Evolutionary conservation across 1,140 invertebrate species (phyloP).

Genomic region (Drosophila kikkawai): DNA sequence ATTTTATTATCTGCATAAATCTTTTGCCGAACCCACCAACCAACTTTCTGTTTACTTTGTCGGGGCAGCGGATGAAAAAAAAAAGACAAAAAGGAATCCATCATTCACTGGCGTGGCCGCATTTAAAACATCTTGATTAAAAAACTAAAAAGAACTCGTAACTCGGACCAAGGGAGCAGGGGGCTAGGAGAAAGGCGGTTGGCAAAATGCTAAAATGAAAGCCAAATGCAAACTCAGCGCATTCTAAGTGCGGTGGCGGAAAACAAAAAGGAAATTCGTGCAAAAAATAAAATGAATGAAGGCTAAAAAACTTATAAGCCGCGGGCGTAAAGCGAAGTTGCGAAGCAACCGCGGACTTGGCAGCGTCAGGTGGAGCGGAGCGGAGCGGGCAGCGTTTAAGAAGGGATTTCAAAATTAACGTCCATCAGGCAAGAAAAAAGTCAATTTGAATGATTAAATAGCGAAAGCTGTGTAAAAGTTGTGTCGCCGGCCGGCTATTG

Average conservation of each 20-base stretch:
- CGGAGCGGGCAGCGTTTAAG: slow-evolving; percentile 52
- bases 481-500: slow-evolving; percentile 29
- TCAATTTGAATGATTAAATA: slow-evolving; percentile 82
- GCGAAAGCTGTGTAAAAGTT: slow-evolving; percentile 64
- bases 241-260: slow-evolving; percentile 67
- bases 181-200: slow-evolving; percentile 44
- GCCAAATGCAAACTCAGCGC: slow-evolving; percentile 78
- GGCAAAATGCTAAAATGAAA: slow-evolving; percentile 70
- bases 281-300: slow-evolving; percentile 36
- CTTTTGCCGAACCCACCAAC: slow-evolving; percentile 63
- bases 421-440: slow-evolving; percentile 69
- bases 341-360: slow-evolving; percentile 27
- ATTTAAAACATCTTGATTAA: slow-evolving; percentile 83
- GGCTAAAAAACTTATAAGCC: slow-evolving; percentile 75
- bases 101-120: slow-evolving; percentile 76
- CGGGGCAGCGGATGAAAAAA: slow-evolving; percentile 16
- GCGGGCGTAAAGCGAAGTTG: slow-evolving; percentile 74
- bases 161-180: slow-evolving; percentile 1
- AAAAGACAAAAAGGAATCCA: slow-evolving; percentile 60
- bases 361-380: not conserved
- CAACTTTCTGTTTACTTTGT: slow-evolving; percentile 76
- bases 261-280: slow-evolving; percentile 55
- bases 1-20: slow-evolving; percentile 83
- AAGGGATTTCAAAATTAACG: slow-evolving; percentile 79
- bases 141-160: slow-evolving; percentile 63